Conservation (phyloP, 2,113 vertebrate species). For the Paraplagusia blochii region DNA sequence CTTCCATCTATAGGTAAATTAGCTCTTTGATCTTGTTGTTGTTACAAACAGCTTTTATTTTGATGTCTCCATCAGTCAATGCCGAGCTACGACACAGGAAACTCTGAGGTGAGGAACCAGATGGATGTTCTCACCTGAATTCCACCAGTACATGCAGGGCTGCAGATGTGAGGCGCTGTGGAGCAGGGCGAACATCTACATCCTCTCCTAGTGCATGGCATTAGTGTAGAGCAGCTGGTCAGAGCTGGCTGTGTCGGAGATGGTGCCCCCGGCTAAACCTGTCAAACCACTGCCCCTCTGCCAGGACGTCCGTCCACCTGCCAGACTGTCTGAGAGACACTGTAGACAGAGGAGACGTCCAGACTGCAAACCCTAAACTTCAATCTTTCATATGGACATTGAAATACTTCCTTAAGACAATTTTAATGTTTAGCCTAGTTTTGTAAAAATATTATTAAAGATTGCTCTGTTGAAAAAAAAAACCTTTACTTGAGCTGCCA, state of each 20-base stretch:
- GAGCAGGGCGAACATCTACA: conserved; percentile 41
- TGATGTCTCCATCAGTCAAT: conserved; percentile 8
- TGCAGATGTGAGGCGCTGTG: conserved; percentile 49
- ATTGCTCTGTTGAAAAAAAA: conserved; percentile 1
- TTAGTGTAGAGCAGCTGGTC: conserved; percentile 65
- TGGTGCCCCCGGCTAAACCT: conserved; percentile 57
- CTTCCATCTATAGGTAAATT: no score
- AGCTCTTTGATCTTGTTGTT: conserved; percentile 34
- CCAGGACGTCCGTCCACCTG: conserved; percentile 54
- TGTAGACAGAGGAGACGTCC: conserved; percentile 56
- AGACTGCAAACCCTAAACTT: conserved; percentile 39
- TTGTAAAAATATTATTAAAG: no score
- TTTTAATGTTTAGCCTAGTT: no score
- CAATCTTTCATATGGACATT: no score
- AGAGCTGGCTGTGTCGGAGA: conserved; percentile 59
- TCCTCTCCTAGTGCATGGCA: conserved; percentile 50
- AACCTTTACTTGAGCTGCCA: neutral
- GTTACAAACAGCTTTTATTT: conserved; percentile 11
- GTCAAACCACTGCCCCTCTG: conserved; percentile 61
- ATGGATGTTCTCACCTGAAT: conserved; percentile 45
- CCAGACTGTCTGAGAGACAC: conserved; percentile 63
- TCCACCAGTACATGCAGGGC: conserved; percentile 42
- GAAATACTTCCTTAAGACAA: no score
- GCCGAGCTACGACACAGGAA: conserved; percentile 14
- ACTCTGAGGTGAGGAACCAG: conserved; percentile 38